These are phyloP conservation scores for Brachypalpus laphriformis DNA, from an alignment of 2,888 invertebrate species.

Conservation along the genomic window DNA sequence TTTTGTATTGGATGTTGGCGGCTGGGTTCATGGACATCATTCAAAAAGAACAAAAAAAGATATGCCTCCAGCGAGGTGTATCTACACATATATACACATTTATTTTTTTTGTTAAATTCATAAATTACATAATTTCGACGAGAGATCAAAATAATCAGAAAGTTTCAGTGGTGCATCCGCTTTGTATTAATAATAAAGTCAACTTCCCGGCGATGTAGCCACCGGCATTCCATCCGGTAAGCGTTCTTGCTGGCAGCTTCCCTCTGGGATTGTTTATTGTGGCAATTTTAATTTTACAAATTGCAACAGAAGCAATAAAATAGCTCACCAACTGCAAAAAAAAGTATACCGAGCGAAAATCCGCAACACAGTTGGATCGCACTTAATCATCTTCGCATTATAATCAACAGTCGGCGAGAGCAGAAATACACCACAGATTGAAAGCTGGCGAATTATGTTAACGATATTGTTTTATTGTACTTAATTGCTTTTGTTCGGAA, in stretches of 20 bases:
- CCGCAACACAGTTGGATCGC: constrained; percentile 27
- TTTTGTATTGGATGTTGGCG: background rate
- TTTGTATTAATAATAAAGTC: constrained; percentile 63
- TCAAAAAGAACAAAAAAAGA: background rate
- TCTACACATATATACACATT: background rate
- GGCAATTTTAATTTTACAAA: constrained; percentile 73
- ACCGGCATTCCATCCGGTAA: constrained; percentile 37
- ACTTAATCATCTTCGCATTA: constrained; percentile 72
- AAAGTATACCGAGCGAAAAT: constrained; percentile 10
- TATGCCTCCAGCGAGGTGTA: background rate
- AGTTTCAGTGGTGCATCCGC: constrained; percentile 65
- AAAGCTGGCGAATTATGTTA: constrained; percentile 72
- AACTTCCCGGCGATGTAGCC: constrained; percentile 54
- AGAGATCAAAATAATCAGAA: constrained; percentile 73
- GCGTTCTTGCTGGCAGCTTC: constrained; percentile 49
- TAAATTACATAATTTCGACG: constrained; percentile 73
- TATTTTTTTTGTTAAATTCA: constrained; percentile 33
- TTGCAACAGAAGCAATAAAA: constrained; percentile 74
- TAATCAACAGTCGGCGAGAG: constrained; percentile 67
- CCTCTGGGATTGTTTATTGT: constrained; percentile 71
- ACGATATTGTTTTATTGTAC: constrained; percentile 70
- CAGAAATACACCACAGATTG: constrained; percentile 67
- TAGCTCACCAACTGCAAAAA: constrained; percentile 18
- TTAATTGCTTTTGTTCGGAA: constrained; percentile 68
- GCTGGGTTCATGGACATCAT: background rate